Evolutionary conservation across 1,140 invertebrate species (phyloP).

Genomic region (Lepidurus apus): DNA sequence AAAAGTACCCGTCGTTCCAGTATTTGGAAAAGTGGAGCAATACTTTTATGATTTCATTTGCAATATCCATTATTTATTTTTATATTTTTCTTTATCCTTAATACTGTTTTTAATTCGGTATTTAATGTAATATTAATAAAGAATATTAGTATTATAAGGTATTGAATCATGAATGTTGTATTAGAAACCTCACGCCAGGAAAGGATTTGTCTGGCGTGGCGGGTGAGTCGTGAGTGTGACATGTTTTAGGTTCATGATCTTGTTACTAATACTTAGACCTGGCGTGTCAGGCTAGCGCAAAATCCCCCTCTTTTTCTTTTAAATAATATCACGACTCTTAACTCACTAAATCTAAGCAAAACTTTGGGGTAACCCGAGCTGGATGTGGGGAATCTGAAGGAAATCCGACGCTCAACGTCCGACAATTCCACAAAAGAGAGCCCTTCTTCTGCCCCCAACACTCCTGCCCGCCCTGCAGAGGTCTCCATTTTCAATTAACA

Average conservation of each 20-base stretch:
- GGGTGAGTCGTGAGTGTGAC: neutral
- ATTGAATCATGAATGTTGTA: neutral
- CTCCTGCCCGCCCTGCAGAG: neutral
- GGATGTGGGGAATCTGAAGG: conserved; percentile 12
- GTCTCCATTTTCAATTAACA: conserved; percentile 17
- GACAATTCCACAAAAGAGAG: conserved; percentile 13
- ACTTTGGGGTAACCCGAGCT: neutral
- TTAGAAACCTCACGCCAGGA: neutral
- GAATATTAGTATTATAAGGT: no score
- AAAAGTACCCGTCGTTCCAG: no score
- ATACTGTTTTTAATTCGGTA: no score
- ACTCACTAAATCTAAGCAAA: conserved; percentile 5
- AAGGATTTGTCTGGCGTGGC: conserved; percentile 10
- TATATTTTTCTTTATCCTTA: no score
- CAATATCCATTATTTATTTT: no score
- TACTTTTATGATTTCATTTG: no score
- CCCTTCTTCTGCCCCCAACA: conserved; percentile 1
- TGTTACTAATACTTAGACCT: neutral
- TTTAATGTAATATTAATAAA: no score
- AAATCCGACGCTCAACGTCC: conserved; percentile 13
- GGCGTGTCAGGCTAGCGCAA: neutral
- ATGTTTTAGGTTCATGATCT: conserved; percentile 16
- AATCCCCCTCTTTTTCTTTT: neutral
- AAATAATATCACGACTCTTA: conserved; percentile 5
- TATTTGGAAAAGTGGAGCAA: no score